Evolutionary conservation across 2,797 vertebrate genomes (phyloP), one percentile per base, ranked within the genome.

Genomic region (Gymnopithys bicolor): DNA sequence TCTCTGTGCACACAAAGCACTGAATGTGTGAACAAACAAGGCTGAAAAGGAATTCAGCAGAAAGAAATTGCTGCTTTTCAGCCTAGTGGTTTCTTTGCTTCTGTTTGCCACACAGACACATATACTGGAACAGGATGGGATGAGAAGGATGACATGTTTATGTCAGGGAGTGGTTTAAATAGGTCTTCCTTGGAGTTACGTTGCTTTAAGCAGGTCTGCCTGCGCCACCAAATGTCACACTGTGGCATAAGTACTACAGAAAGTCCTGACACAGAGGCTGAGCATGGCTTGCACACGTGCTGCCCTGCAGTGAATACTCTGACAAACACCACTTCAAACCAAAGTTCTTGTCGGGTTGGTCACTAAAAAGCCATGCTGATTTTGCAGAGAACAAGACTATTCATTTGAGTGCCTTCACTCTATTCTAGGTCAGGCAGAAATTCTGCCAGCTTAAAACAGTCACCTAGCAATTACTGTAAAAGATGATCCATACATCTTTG

Each of bases 151-250:
- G 63, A 43, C 4, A 7, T 24, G 12, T 86, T 83, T 90, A 22
- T 91, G n/a, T 75, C 76, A 32, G 43, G 59, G 62, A 68, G 46
- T 56, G 69, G 23, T 75, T 91, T 75, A 84, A 88, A 66, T 62
- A 81, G 53, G 22, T 66, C 30, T 89, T 17, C 55, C 35, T 48
- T 76, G 30, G 45, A 7, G 3, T 75, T 80, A 32, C 0, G 1
- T 28, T 71, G 39, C 53, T 86, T 87, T 78, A 66, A 84, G 55
- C 52, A 91, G 69, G 73, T 86, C 87, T 91, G 18, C 69, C 80
- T 93, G 83, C 25, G 45, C 96, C 96, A 96, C 93, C 93, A 81
- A 66, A 96, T 90, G 95, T 94, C 90, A 51, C 27, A 52, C 16
- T 75, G 77, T 19, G 62, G 85, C 62, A 21, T 69, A 74, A 62